Evolutionary conservation across 2,113 vertebrate species (phyloP).

Genomic region (Tichodroma muraria): DNA sequence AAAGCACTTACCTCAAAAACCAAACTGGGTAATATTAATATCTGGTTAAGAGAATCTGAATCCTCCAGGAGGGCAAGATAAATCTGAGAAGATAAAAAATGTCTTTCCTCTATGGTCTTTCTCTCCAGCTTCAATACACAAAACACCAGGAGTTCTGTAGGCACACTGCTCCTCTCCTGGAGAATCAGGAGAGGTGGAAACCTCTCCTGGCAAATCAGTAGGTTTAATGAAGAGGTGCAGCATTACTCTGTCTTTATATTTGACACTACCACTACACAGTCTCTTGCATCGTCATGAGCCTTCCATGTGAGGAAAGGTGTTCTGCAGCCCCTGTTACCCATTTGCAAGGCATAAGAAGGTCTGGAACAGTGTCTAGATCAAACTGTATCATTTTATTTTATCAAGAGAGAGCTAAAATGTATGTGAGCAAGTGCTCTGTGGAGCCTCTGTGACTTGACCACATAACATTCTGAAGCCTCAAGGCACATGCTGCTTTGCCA

Average conservation of each 20-base stretch:
- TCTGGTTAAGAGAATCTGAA: neutral
- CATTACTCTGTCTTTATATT: neutral
- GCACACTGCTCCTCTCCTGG: rapidly evolving
- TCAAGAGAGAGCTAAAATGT: neutral
- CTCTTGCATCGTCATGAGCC: neutral
- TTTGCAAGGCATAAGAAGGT: neutral
- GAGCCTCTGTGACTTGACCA: neutral
- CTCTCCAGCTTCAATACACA: neutral
- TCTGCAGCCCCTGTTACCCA: neutral
- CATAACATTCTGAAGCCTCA: neutral
- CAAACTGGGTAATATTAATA: neutral
- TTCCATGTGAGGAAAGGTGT: rapidly evolving
- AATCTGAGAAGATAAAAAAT: neutral
- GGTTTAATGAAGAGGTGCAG: neutral
- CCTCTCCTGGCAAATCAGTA: neutral
- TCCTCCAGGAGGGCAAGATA: neutral
- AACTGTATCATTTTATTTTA: neutral
- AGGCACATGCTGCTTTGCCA: neutral
- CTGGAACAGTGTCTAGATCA: neutral
- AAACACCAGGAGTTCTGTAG: neutral
- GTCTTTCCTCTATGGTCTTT: neutral
- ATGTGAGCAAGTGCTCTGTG: neutral
- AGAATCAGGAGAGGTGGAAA: too few species aligned
- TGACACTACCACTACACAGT: rapidly evolving
- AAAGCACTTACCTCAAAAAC: neutral